These are phyloP conservation scores for Elymnias hypermnestra DNA, from an alignment of 1,140 invertebrate species.

Conservation along the genomic window DNA sequence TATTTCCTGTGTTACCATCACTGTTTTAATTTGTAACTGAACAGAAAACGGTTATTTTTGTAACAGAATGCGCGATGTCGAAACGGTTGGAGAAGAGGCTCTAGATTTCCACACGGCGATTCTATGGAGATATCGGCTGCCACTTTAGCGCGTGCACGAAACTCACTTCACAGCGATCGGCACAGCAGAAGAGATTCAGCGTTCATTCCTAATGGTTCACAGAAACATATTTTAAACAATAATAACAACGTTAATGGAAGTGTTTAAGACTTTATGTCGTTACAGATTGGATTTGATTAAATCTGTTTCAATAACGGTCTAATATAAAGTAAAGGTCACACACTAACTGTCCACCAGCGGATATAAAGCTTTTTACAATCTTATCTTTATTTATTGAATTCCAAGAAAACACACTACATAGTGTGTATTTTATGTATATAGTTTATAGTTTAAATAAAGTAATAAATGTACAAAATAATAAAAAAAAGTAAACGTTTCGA, in stretches of 20 bases:
- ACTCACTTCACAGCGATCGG: slow-evolving; percentile 39
- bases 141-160: slow-evolving; percentile 47
- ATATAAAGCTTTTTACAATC: too few species aligned
- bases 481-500: too few species aligned
- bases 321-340: too few species aligned
- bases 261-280: slow-evolving; percentile 20
- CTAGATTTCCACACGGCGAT: slow-evolving; percentile 58
- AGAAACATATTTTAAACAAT: slow-evolving; percentile 48
- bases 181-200: slow-evolving; percentile 42
- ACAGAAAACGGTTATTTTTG: neutral
- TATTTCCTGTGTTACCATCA: too few species aligned
- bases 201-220: slow-evolving; percentile 42
- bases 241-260: slow-evolving; percentile 40
- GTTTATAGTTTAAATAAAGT: too few species aligned
- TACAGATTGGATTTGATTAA: too few species aligned
- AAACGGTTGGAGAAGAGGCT: slow-evolving; percentile 47
- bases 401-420: too few species aligned
- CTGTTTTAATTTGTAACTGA: neutral
- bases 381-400: too few species aligned
- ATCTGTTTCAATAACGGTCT: too few species aligned
- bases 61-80: slow-evolving; percentile 48
- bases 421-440: too few species aligned
- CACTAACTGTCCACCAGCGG: too few species aligned
- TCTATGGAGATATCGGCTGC: slow-evolving; percentile 69
- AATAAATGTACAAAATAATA: too few species aligned